phyloP scores from a whole-genome alignment of 2,113 vertebrate genomes.

The Gasterosteus aculeatus region DNA sequence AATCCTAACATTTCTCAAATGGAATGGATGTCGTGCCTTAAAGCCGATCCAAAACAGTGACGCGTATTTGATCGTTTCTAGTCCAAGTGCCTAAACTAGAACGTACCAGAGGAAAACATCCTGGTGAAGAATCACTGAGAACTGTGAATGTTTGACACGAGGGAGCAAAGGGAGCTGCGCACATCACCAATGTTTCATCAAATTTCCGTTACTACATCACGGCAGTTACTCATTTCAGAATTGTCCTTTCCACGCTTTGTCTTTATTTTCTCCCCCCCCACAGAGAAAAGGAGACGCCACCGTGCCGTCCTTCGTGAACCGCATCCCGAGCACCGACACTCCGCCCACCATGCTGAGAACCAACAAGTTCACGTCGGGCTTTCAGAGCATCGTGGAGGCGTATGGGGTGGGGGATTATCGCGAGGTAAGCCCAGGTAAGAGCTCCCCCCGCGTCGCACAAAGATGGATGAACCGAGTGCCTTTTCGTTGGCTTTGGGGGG shows the following conservation, averaged over 20 bases:
- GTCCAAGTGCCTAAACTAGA: not conserved
- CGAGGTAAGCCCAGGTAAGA: constrained; percentile 95
- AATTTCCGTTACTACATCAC: not conserved
- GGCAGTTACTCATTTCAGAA: not conserved
- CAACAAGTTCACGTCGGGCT: constrained; percentile 96
- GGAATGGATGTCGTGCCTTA: not conserved
- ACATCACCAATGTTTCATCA: not conserved
- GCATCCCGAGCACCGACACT: constrained; percentile 88
- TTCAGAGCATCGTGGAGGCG: constrained; percentile 97
- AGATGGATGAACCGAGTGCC: not conserved
- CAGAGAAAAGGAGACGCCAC: constrained; percentile 93
- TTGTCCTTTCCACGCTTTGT: not conserved
- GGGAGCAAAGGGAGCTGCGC: not conserved
- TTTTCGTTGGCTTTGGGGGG: not conserved
- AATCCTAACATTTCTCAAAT: not conserved
- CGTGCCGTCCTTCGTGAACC: constrained; percentile 93
- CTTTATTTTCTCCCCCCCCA: constrained; percentile 23
- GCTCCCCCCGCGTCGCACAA: not conserved
- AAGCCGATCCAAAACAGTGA: not conserved
- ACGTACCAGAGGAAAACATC: no score
- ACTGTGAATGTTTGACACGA: not conserved
- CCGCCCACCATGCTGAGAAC: constrained; percentile 92
- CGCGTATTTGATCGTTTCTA: not conserved
- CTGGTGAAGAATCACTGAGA: not conserved
- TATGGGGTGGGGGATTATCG: constrained; percentile 94